Evolutionary conservation across 2,888 invertebrate genomes (phyloP).

Genomic region (Andrena hattorfiana): DNA sequence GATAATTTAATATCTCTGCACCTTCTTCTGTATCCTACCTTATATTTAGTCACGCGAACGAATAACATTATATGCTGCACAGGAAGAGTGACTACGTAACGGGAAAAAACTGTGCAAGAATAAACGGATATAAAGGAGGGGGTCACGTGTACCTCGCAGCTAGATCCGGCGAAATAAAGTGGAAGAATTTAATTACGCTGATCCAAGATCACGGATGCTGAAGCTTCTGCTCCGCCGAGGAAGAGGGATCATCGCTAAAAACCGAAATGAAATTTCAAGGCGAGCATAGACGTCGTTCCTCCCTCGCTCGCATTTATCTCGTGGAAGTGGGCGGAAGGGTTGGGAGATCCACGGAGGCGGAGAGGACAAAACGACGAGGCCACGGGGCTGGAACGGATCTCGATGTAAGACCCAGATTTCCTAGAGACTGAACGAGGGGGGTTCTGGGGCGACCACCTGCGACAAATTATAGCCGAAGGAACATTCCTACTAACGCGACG

Average conservation of each 20-base stretch:
- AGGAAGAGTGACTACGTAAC: neutral
- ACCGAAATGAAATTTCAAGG: conserved; percentile 57
- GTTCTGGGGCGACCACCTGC: conserved; percentile 46
- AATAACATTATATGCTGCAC: neutral
- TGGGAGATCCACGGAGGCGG: neutral
- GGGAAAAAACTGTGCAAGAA: neutral
- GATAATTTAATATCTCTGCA: too few relatives aligned
- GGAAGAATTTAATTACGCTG: conserved; percentile 44
- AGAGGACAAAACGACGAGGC: conserved; percentile 56
- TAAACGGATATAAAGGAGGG: neutral
- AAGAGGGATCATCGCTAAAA: conserved; percentile 39
- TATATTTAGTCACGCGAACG: neutral
- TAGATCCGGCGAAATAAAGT: conserved; percentile 27
- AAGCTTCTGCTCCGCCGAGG: neutral
- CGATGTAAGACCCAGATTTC: conserved; percentile 57
- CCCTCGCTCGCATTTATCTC: conserved; percentile 48
- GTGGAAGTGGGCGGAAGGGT: neutral
- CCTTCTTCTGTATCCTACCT: too few relatives aligned
- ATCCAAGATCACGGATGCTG: conserved; percentile 33
- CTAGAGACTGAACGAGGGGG: conserved; percentile 38
- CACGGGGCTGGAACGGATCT: conserved; percentile 43
- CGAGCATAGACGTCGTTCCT: conserved; percentile 31
- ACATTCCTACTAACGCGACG: conserved; percentile 41
- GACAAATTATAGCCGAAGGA: conserved; percentile 63
- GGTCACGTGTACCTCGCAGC: neutral